Evolutionary conservation across 2,888 invertebrate genomes (phyloP).

Genomic region (Athalia circularis): DNA sequence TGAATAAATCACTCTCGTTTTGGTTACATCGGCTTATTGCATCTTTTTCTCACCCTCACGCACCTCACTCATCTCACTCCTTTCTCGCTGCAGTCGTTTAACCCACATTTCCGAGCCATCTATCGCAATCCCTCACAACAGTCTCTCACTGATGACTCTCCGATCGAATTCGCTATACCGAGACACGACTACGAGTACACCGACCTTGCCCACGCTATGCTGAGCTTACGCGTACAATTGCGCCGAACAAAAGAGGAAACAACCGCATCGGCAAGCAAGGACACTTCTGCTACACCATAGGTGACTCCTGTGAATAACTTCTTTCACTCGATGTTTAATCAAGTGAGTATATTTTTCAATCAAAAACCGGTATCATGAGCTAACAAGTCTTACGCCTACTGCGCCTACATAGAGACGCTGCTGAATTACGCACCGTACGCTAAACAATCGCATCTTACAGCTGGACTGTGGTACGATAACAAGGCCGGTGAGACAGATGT

Average conservation of each 20-base stretch:
- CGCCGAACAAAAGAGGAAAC: no score
- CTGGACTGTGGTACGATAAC: conserved; percentile 50
- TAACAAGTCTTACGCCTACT: conserved; percentile 54
- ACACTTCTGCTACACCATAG: no score
- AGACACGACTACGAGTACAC: conserved; percentile 57
- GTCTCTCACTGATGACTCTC: conserved; percentile 56
- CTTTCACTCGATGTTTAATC: conserved; percentile 56
- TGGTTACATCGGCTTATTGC: no score
- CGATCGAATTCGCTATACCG: conserved; percentile 57
- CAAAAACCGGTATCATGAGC: conserved; percentile 54
- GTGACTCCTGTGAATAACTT: conserved; percentile 55
- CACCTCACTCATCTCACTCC: no score
- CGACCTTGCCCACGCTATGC: conserved; percentile 51
- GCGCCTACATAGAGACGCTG: conserved; percentile 54
- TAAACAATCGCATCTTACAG: conserved; percentile 52
- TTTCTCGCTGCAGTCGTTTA: no score
- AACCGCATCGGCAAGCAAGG: no score
- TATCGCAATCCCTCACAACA: no score
- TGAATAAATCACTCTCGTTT: no score
- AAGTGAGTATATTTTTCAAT: conserved; percentile 56
- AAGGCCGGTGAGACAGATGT: conserved; percentile 44
- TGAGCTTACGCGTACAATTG: no score
- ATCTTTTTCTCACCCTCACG: no score
- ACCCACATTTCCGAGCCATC: no score
- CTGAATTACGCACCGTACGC: conserved; percentile 53